Conservation (phyloP, 1,140 invertebrate genomes). For the Drosophila parvula region DNA sequence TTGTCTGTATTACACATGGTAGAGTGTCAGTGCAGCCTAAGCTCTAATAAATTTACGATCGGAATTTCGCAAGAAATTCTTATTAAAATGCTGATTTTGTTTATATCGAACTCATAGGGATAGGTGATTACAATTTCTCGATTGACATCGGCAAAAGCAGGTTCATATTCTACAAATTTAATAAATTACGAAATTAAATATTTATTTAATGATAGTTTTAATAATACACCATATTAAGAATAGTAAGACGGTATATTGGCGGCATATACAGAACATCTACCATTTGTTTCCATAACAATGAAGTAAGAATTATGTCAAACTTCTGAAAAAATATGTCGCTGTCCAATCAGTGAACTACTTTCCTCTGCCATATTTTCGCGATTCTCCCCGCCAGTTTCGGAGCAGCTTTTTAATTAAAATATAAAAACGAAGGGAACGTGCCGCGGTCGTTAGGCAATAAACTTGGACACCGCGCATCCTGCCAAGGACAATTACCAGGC, state of each 20-base stretch:
- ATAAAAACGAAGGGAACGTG: slow-evolving; percentile 73
- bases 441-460: slow-evolving; percentile 84
- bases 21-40: slow-evolving; percentile 38
- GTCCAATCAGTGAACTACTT: slow-evolving; percentile 49
- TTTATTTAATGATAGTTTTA: neutral
- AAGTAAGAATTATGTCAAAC: neutral
- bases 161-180: neutral
- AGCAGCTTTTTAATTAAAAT: slow-evolving; percentile 80
- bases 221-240: too few species aligned
- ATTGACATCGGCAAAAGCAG: neutral
- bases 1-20: slow-evolving; percentile 68
- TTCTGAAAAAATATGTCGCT: slow-evolving; percentile 11
- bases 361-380: slow-evolving; percentile 1
- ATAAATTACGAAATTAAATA: neutral
- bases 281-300: neutral
- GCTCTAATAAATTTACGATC: slow-evolving; percentile 79
- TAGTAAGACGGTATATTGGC: too few species aligned
- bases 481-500: slow-evolving; percentile 79
- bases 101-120: neutral
- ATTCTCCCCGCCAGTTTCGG: neutral
- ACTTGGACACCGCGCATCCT: slow-evolving; percentile 76
- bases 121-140: neutral
- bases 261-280: neutral
- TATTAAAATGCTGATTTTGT: slow-evolving; percentile 66
- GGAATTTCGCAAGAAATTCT: slow-evolving; percentile 57